A percentile compares a stretch with the other conserved stretches of the same genome.
These are phyloP conservation scores for Camptogramma bilineatum DNA, from an alignment of 2,888 invertebrate species.

Conservation along the genomic window DNA sequence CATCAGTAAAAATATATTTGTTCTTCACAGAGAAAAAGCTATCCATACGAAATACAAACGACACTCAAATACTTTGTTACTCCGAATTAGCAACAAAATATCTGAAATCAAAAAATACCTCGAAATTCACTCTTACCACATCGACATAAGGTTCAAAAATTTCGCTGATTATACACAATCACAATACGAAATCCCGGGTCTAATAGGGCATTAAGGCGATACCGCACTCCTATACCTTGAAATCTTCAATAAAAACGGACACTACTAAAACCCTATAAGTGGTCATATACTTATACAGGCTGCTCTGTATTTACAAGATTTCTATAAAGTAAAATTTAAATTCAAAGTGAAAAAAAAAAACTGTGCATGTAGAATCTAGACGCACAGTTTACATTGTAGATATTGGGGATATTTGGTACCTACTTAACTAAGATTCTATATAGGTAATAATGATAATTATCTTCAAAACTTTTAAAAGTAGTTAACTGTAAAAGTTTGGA, in stretches of 20 bases:
- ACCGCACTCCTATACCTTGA: constrained; percentile 35
- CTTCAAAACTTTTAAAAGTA: too few species aligned
- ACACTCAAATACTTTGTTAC: constrained; percentile 5
- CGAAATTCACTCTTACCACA: constrained; percentile 12
- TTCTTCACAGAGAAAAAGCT: background rate
- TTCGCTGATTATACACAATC: constrained; percentile 28
- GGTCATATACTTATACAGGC: constrained; percentile 30
- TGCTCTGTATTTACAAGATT: constrained; percentile 6
- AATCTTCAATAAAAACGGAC: constrained; percentile 43
- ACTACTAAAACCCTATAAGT: constrained; percentile 40
- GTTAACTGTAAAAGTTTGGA: too few species aligned
- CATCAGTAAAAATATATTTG: background rate
- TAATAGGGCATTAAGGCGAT: constrained; percentile 39
- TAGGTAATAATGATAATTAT: too few species aligned
- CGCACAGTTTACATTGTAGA: too few species aligned
- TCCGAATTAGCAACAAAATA: constrained; percentile 17
- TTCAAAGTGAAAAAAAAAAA: too few species aligned
- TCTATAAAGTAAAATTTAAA: too few species aligned
- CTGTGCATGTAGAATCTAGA: too few species aligned
- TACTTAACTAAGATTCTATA: too few species aligned
- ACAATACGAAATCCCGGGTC: constrained; percentile 32
- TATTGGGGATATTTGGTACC: too few species aligned
- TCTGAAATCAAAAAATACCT: background rate
- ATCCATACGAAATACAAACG: constrained; percentile 1
- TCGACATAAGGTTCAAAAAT: constrained; percentile 16